phyloP scores from a whole-genome alignment of 2,113 vertebrate species.

The Micronycteris hirsuta region DNA sequence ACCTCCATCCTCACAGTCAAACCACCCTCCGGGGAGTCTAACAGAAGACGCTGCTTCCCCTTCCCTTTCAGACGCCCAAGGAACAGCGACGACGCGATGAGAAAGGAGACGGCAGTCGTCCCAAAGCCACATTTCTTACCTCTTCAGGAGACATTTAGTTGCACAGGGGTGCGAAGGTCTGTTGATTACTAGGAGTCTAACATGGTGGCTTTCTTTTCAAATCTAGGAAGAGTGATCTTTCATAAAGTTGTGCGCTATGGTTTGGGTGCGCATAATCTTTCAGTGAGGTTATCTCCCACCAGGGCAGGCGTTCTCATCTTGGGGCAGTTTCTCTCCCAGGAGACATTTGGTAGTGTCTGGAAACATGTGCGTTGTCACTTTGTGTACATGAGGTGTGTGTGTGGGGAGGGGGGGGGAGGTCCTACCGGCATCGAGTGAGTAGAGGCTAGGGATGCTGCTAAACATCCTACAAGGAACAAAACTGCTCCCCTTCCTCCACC shows the following conservation, averaged over 20 bases:
- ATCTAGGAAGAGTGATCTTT: slow-evolving; percentile 39
- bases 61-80: neutral
- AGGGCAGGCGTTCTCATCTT: neutral
- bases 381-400: neutral
- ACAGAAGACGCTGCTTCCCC: neutral
- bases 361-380: neutral
- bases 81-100: neutral
- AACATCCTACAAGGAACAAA: neutral
- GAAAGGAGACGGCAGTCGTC: neutral
- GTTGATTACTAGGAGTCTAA: neutral
- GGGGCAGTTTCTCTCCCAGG: neutral
- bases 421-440: neutral
- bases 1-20: neutral
- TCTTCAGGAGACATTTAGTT: neutral
- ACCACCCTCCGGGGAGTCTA: neutral
- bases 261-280: neutral
- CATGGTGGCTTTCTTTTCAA: slow-evolving; percentile 29
- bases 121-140: neutral
- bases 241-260: slow-evolving; percentile 30
- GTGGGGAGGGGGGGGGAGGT: neutral
- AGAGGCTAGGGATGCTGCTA: neutral
- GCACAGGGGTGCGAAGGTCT: neutral
- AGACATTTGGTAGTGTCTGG: neutral
- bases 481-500: neutral
- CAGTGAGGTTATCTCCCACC: neutral